Evolutionary conservation across 2,113 vertebrate species (phyloP), one percentile per base, ranked within the genome.

Genomic region (Mustela lutreola): DNA sequence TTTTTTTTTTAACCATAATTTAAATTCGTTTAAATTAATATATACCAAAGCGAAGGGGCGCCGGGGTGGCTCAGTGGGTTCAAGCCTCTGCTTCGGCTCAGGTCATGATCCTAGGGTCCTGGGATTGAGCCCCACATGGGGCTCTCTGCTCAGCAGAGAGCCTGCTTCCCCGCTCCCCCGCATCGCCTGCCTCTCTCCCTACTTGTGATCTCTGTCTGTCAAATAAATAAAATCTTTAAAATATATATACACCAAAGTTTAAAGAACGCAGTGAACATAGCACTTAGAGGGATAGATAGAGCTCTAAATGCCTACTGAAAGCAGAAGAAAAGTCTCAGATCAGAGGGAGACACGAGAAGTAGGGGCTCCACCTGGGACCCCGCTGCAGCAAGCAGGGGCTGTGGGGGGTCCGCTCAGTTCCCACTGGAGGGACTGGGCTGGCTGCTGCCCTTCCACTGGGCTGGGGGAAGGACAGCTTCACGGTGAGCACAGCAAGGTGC

Each of bases 401-500:
- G 33, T 81, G 48, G 28, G 36, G 8, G 26, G 6, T 70, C 48
- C 24, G 2, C 58, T 62, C 33, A 7, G 33, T 18, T 42, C 22
- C 82, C 19, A 7, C 19, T 11, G 9, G 22, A 62, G 63, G 80
- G 28, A 9, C 75, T 11, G 10, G 22, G 14, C n/a, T 65, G 82
- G 42, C 76, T 14, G 21, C 56, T 11, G 39, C 75, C 60, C 89
- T 50, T 19, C 58, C 88, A 5, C 71, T 3, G 53, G 53, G 18
- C 33, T 58, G 12, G 4, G 1, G 4, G 26, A 56, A 26, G 14
- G 73, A 26, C 24, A 42, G 10, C 21, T 0, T 4, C 53, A 4
- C 31, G 15, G 3, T 9, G 42, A 16, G 45, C 5, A 5, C 11
- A 39, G 36, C 1, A 5, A 33, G 45, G 33, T 15, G 19, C 1